These are phyloP conservation scores for Bolinopsis microptera DNA, from an alignment of 37 sponge, comb jelly and placozoan genomes.

Conservation along the genomic window DNA sequence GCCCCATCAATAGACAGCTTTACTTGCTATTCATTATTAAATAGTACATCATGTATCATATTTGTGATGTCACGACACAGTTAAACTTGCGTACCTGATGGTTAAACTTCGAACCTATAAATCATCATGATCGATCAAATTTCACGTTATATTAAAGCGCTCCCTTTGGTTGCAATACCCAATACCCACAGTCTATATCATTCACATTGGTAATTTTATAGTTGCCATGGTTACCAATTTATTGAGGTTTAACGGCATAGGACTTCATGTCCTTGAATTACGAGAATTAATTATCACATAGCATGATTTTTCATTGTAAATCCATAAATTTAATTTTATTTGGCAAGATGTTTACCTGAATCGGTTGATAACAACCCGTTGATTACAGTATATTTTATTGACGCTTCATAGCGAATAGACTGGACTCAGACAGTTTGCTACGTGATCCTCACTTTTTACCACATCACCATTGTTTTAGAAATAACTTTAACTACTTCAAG, in stretches of 20 bases:
- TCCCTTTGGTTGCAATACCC: neutral
- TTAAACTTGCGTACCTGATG: neutral
- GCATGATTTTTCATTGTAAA: neutral
- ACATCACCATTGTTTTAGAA: too few relatives aligned
- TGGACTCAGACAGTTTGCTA: too few relatives aligned
- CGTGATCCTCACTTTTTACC: too few relatives aligned
- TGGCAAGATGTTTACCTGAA: neutral
- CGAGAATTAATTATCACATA: neutral
- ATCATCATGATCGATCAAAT: neutral
- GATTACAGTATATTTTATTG: too few relatives aligned
- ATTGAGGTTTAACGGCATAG: neutral
- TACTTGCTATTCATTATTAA: too few relatives aligned
- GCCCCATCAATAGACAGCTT: too few relatives aligned
- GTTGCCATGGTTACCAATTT: neutral
- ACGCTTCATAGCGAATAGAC: too few relatives aligned
- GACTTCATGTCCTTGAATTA: neutral
- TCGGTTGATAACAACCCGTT: too few relatives aligned
- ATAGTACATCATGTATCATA: too few relatives aligned
- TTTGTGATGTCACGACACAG: too few relatives aligned
- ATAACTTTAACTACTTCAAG: too few relatives aligned
- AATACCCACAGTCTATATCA: neutral
- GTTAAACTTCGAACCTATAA: neutral
- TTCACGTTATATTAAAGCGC: neutral
- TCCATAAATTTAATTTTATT: neutral
- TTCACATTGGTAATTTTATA: neutral